Evolutionary conservation across 2,888 invertebrate genomes (phyloP), one percentile per base, ranked within the genome.

Genomic region (Meloe dianella): DNA sequence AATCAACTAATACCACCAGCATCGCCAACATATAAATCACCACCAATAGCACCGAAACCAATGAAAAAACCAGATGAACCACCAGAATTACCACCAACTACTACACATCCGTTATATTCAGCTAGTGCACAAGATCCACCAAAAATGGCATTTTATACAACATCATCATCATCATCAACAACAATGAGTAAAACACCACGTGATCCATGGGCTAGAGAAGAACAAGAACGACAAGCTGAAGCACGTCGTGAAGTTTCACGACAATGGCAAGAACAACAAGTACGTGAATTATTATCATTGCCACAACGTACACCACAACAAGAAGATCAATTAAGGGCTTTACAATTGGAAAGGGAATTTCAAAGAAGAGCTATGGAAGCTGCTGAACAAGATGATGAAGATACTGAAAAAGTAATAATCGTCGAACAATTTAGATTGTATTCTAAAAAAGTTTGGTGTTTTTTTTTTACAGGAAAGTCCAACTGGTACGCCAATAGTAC

Each of bases 151-250:
- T 91, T 91, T 80, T 90, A 91, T 84, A 87, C 89, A 12, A 84
- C 86, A 32, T 57, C 74, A 32, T 64, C 89, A 12, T 84, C 86
- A 32, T 59, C 74, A 32, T 62, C 66, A 22, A 32, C 70, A 32
- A 59, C 74, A 29, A 62, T 64, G 17, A 73, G 61, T 32, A 77
- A 77, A 68, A 78, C 82, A 84, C 86, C 80, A 0, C 86, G 90
- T 76, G 94, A 94, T 86, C 96, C 96, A 1, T 97, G 97, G 97
- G 95, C 96, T 78, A 87, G 96, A 29, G 97, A 97, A 85, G 96
- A 96, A 82, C 90, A 93, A 76, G 97, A 97, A 85, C 73, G 87
- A 84, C 92, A 92, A 79, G 87, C 88, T 76, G 91, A 91, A 74
- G 86, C 90, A 61, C 86, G 92, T 65, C 86, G 92, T 68, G 92